Evolutionary conservation across 2,113 vertebrate species (phyloP), one percentile per base, ranked within the genome.

Genomic region (Suncus etruscus): DNA sequence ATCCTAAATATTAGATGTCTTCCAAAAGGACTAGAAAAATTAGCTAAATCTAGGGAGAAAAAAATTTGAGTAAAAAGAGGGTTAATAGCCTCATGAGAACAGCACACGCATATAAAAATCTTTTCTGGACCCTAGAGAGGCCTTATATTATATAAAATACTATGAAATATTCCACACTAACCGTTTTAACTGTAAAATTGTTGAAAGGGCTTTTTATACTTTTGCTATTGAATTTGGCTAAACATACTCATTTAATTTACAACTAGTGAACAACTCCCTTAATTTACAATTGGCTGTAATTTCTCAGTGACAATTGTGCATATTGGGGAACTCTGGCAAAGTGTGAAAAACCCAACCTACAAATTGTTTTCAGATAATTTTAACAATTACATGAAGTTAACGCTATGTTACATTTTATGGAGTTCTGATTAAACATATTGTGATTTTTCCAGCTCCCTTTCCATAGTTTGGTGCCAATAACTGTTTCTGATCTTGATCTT

Each of bases 221-320:
- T 86, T 94, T 89, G 87, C 90, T 82, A 4, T 87, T 95, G 85
- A 85, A 87, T 91, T 61, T 94, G 82, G 86, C 79, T 92, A 86
- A 94, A 79, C 76, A 66, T 45, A 73, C 39, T 81, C 81, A 86
- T 51, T 93, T 91, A 84, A 93, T 89, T 89, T 93, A 93, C 81
- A 78, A 63, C 65, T 94, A 89, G 84, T 87, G 89, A 91, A 91
- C 82, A 96, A 85, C 54, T 89, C 82, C 32, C 32, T 81, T 82
- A 92, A 89, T 76, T 94, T 94, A 91, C 68, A 92, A 91, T 50
- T 85, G 72, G 39, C 76, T 83, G 63, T 86, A 87, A 94, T 94
- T 94, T 86, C 87, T 94, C 81, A 65, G 79, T 73, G 68, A 83
- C 93, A 83, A 87, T 80, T 69, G 31, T 58, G 32, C 61, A 14